Base-by-base conservation (phyloP, 2,113 vertebrate species). In the Perca schrenkii region DNA sequence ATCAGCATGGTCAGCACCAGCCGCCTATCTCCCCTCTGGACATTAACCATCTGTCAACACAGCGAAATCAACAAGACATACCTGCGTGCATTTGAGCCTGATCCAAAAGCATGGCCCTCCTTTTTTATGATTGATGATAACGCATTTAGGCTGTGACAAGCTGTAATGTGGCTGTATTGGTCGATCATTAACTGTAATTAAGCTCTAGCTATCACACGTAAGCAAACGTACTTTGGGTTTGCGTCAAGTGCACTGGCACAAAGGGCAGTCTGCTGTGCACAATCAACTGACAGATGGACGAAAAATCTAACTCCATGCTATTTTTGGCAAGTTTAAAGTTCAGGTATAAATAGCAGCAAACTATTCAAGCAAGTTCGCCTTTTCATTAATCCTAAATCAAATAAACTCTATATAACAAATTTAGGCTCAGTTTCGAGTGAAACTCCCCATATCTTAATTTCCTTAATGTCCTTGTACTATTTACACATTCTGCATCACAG, bases 181-280 rank as follows among this genome's bases (percentile, higher is more conserved):
- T 90, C 0, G 54, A 92, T 88, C 43, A 89, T 93, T 92, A 91
- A 89, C 88, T 71, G 49, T 76, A 82, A 92, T 91, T 89, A 89
- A 80, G 46, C 34, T 69, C 64, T 4, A 13, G 66, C 60, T 43
- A 61, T 86, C 70, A 53, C 82, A 61, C 4, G 3, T 36, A 62
- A 82, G 78, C 58, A 61, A 83, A 73, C 64, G 50, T 57, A 57
- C 34, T 31, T 75, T 46, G 46, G 66, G 58, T 62, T 84, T 11
- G n/a, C n/a, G 13, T 80, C 63, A 52, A 82, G 67, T 83, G 67
- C 47, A 40, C 68, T 50, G 49, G 43, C 49, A 74, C 80, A 84
- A 82, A 85, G 66, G 34, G 43, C 77, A 70, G 46, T 19, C 52
- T 17, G 2, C 65, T 46, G 79, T 50, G 13, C 60, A 56, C 2